A percentile compares a stretch with the other conserved stretches of the same genome.
phyloP scores from a whole-genome alignment of 2,797 vertebrate genomes.

The Otolemur crassicaudatus region DNA sequence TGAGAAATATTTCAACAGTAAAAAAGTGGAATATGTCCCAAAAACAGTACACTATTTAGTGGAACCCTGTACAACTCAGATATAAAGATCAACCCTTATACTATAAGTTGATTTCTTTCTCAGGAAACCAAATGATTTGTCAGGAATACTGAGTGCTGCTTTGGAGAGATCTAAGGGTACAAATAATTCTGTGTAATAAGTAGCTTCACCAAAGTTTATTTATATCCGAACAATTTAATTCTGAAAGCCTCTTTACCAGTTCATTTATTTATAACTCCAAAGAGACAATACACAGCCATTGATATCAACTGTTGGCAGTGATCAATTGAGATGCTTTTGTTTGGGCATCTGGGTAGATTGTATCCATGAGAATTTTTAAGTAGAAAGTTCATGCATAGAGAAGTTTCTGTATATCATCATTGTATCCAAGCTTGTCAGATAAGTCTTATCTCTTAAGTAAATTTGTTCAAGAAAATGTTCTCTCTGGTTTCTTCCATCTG shows the following conservation, averaged over 20 bases:
- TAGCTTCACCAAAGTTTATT: neutral
- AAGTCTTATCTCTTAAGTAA: neutral
- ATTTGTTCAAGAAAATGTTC: neutral
- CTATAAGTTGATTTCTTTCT: neutral
- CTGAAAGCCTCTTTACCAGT: neutral
- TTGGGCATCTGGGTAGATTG: neutral
- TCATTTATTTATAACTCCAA: neutral
- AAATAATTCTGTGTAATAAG: neutral
- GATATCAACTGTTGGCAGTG: neutral
- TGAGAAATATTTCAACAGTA: slow-evolving; percentile 6
- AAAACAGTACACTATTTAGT: neutral
- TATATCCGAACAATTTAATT: neutral
- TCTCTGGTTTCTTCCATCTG: neutral
- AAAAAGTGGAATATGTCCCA: neutral
- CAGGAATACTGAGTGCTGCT: neutral
- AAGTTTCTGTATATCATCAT: neutral
- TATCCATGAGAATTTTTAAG: neutral
- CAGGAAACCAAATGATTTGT: neutral
- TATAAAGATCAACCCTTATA: neutral
- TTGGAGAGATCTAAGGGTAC: neutral
- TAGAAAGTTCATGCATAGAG: neutral
- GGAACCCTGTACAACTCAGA: neutral
- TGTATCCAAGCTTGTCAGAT: neutral
- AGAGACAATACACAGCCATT: neutral
- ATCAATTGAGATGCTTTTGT: neutral